Evolutionary conservation across 2,888 invertebrate genomes (phyloP).

Genomic region (Chirona hameri): DNA sequence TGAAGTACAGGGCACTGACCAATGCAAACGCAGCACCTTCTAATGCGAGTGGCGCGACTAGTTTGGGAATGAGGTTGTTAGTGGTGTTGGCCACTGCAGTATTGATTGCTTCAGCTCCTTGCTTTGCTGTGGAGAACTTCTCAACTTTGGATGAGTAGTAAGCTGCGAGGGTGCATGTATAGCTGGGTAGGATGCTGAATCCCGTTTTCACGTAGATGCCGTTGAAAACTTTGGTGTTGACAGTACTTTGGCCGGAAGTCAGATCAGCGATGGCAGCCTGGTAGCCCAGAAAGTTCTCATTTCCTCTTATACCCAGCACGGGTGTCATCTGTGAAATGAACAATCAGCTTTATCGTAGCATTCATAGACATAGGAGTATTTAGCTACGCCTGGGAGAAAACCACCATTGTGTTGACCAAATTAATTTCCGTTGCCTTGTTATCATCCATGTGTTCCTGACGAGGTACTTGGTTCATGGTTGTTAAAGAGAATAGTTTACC

Average conservation of each 20-base stretch:
- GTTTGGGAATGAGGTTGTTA: not conserved
- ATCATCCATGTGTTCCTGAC: too few relatives aligned
- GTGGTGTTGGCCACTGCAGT: not conserved
- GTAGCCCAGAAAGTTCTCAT: too few relatives aligned
- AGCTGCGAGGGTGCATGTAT: not conserved
- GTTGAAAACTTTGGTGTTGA: not conserved
- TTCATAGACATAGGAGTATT: too few relatives aligned
- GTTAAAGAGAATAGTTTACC: too few relatives aligned
- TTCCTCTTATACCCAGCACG: too few relatives aligned
- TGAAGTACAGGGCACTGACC: not conserved
- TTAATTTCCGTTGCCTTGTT: too few relatives aligned
- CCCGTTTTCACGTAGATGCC: not conserved
- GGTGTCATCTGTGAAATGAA: too few relatives aligned
- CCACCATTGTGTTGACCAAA: too few relatives aligned
- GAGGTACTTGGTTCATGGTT: too few relatives aligned
- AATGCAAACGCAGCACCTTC: not conserved
- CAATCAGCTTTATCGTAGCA: too few relatives aligned
- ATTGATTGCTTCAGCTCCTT: not conserved
- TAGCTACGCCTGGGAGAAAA: too few relatives aligned
- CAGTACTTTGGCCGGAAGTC: not conserved
- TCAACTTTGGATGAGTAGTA: not conserved
- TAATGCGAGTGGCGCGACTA: not conserved
- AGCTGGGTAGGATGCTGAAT: not conserved
- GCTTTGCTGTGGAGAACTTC: not conserved
- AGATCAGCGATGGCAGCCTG: too few relatives aligned